Conservation (phyloP, 2,888 invertebrate genomes). For the Hoplodrina blanda region DNA sequence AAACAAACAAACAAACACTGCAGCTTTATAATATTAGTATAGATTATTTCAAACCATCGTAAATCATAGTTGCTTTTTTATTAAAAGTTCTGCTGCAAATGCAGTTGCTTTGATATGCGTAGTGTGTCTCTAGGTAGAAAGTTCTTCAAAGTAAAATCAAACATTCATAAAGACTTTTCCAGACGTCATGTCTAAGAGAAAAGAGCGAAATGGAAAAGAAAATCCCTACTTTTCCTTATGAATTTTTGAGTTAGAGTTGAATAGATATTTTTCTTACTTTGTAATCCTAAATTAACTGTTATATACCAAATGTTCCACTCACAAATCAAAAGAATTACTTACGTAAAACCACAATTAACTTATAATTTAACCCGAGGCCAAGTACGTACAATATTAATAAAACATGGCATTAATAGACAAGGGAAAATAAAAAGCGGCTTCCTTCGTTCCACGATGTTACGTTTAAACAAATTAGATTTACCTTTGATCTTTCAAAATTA, state of each 20-base stretch:
- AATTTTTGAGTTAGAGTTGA: neutral
- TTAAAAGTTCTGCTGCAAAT: neutral
- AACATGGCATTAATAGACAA: conserved; percentile 4
- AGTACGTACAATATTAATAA: conserved; percentile 11
- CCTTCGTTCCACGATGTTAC: neutral
- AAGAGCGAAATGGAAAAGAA: neutral
- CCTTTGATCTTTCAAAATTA: neutral
- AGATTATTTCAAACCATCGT: too few relatives aligned
- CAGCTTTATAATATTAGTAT: too few relatives aligned
- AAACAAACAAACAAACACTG: too few relatives aligned
- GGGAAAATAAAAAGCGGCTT: conserved; percentile 8
- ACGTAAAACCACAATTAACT: neutral
- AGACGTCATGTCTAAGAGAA: neutral
- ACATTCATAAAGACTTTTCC: neutral
- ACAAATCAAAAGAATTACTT: neutral
- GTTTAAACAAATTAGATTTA: neutral
- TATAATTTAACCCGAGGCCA: neutral
- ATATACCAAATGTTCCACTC: too few relatives aligned
- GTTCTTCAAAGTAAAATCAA: neutral
- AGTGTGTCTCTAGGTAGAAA: neutral
- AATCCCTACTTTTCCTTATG: neutral
- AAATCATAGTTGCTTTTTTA: neutral
- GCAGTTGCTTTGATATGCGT: neutral
- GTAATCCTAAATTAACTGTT: neutral
- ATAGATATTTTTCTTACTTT: neutral